Base-by-base conservation (phyloP, 1,140 invertebrate species). In the Dendroctonus ponderosae region DNA sequence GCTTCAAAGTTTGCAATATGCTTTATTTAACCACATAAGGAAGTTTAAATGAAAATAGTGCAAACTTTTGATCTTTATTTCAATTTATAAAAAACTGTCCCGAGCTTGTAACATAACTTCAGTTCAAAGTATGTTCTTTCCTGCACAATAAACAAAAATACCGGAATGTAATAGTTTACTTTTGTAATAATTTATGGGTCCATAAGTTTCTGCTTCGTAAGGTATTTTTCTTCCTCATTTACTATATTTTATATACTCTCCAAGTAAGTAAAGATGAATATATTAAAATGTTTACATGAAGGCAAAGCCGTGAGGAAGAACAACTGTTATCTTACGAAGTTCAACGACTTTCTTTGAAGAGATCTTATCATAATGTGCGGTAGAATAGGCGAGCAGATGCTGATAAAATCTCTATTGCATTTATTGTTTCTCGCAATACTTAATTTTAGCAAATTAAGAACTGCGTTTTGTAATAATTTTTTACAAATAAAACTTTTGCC, bases 401-500 rank as follows among this genome's bases (percentile, higher is more conserved):
- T 46, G 12, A 11, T 46, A 12, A 46, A 12, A 11, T 2, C 12
- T 46, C 43, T 46, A 11, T 46, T 2, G 8, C 3, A 44, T 63
- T 49, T 57, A 57, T 70, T 53, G 58, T 69, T 67, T 70, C 42
- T 67, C 57, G 59, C 66, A 52, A 62, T 41, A 58, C 48, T 64
- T 67, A 56, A 54, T 67, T 67, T 67, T 62, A 67, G 64, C 49
- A n/a, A n/a, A 53, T 66, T 53, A 52, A 66, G 50, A 62, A 59
- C 50, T 67, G 46, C 11, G 57, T 70, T 62, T 72, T 70, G 42
- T 63, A 38, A 69, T 61, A 66, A 68, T 72, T 72, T 71, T 72
- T 53, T 67, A 72, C 62, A 67, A 72, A 58, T 67, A 60, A 72
- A 72, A 65, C 62, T 72, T 70, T 72, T 70, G 71, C 71, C 71